Evolutionary conservation across 2,113 vertebrate species (phyloP), one percentile per base, ranked within the genome.

Genomic region (Tachysurus vachellii): DNA sequence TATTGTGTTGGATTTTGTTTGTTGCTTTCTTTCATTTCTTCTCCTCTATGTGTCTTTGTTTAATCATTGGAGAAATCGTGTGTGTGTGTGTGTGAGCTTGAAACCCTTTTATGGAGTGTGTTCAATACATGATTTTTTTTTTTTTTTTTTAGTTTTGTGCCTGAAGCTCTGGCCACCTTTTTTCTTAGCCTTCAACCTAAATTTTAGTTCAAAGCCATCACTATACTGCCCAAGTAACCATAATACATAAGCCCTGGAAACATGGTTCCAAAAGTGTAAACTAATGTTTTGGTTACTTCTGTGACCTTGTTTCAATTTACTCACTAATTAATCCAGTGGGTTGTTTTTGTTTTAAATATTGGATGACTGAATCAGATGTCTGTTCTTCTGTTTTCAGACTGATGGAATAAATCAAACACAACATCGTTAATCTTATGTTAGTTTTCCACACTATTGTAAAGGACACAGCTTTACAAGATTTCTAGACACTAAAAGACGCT

Each of bases 31-130:
- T 88, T 89, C 85, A 84, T 89, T 83, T 91, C 71, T 89, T 84
- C 91, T 83, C 91, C 92, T 76, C 42, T 88, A 89, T 93, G 88
- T 88, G 89, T 92, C 93, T 93, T 95, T 84, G 36, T 90, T 85
- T 50, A 80, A 73, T 89, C 86, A 17, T 5, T 82, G 89, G 89
- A 90, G 88, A 92, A 88, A 93, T 92, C 85, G 42, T 70, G 61
- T 36, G 12, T 54, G 47, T 84, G 73, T 83, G 62, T 80, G 26
- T 66, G 64, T 31, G 85, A 84, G 44, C 17, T 62, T 26, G 23
- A 54, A 47, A 59, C 8, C 44, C 36, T 9, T 44, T 77, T 75
- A 5, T 9, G 44, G 42, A 77, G 56, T 75, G 71, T 64, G 26
- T 85, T 85, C n/a, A 21, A 26, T 36, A 57, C 75, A 47, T 47